phyloP scores from a whole-genome alignment of 2,797 vertebrate species.

The Hemibagrus guttatus region DNA sequence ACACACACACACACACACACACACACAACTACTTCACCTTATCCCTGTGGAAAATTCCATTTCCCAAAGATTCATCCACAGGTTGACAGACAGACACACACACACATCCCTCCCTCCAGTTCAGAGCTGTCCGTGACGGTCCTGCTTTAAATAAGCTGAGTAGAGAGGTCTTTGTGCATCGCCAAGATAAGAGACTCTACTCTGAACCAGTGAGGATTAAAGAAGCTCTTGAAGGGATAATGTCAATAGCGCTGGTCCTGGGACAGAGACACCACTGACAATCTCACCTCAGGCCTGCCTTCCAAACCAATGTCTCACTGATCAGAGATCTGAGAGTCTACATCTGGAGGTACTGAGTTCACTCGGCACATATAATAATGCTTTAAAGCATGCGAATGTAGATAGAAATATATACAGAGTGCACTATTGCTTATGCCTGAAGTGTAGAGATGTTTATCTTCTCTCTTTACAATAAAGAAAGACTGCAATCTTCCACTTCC shows the following conservation, averaged over 20 bases:
- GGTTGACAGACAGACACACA: conserved; percentile 8
- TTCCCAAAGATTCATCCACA: conserved; percentile 26
- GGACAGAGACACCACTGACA: conserved; percentile 35
- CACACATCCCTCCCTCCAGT: neutral
- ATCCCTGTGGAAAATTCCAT: conserved; percentile 29
- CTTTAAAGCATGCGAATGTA: conserved; percentile 8
- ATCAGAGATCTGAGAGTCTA: conserved; percentile 41
- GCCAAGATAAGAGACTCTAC: conserved; percentile 51
- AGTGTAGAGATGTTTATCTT: conserved; percentile 31
- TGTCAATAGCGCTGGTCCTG: conserved; percentile 38
- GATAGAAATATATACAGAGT: conserved; percentile 28
- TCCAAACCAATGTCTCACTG: conserved; percentile 30
- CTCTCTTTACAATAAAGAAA: conserved; percentile 7
- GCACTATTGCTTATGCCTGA: conserved; percentile 9
- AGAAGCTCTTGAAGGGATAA: conserved; percentile 50
- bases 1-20: conserved; percentile 38
- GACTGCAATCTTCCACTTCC: neutral
- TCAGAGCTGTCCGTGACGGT: conserved; percentile 13
- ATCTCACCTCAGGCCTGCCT: conserved; percentile 43
- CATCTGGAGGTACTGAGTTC: neutral
- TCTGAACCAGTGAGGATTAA: conserved; percentile 54
- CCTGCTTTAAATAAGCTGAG: conserved; percentile 38
- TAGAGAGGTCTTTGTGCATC: conserved; percentile 43
- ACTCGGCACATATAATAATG: neutral
- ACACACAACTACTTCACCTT: conserved; percentile 2